Percentiles rank a stretch among this genome's conserved stretches.
phyloP scores from a whole-genome alignment of 2,113 vertebrate species.

The Orycteropus afer region DNA sequence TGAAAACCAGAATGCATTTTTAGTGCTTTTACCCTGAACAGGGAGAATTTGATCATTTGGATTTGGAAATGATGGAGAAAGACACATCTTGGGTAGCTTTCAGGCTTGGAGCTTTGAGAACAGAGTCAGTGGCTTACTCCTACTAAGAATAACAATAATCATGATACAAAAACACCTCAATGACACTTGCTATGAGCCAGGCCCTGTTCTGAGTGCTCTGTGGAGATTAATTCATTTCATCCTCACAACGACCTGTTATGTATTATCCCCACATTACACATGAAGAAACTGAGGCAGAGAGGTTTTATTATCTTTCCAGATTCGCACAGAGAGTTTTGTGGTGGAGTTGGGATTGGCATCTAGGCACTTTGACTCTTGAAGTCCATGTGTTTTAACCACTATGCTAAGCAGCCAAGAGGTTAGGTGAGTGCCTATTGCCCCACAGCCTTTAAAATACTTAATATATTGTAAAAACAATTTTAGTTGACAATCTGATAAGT shows the following conservation, averaged over 20 bases:
- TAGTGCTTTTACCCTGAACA: background rate
- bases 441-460: too few relatives aligned
- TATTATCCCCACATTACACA: background rate
- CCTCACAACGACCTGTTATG: background rate
- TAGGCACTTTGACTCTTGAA: background rate
- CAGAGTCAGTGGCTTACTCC: background rate
- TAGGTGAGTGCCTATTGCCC: background rate
- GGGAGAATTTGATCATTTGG: background rate
- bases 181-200: too few relatives aligned
- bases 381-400: background rate
- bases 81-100: background rate
- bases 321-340: background rate
- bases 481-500: too few relatives aligned
- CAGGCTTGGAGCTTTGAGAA: background rate
- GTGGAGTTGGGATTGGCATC: background rate
- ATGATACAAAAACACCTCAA: background rate
- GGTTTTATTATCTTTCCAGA: background rate
- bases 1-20: background rate
- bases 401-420: background rate
- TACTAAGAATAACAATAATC: background rate
- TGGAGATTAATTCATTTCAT: background rate
- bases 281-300: too few relatives aligned
- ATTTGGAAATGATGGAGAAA: background rate
- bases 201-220: too few relatives aligned
- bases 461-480: too few relatives aligned